Base-by-base conservation (phyloP, 2,797 vertebrate species). In the Acrossocheilus wenchowensis region DNA sequence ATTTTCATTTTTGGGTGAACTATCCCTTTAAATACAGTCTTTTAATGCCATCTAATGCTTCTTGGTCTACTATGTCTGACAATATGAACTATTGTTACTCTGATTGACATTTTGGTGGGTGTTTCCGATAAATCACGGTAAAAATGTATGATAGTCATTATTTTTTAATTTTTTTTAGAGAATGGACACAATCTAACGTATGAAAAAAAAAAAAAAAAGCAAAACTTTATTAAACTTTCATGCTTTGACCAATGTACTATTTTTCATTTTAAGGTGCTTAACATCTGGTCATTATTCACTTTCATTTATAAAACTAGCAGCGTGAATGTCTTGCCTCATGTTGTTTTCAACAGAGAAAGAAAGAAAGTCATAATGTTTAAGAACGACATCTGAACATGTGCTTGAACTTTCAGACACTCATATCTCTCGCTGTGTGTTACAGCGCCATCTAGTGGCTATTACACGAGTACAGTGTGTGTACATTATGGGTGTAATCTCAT, bases 401-500 rank as follows among this genome's bases (percentile, higher is more conserved):
- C 48, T 39, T 43, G 34, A 82, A 19, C 10, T 9, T n/a, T 57
- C 21, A n/a, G 14, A 7, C 4, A 5, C 23, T 21, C 21, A 34
- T 21, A 5, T 71, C 14, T 30, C 19, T 23, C 45, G 1, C 34
- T 5, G 43, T 36, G 60, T 69, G 68, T 60, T 26, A 69, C 10
- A 68, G 19, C 66, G 82, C 19, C 87, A 50, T 68, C 89, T 45
- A 71, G 81, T 36, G 87, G 66, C 1, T 10, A 0, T 30, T 34
- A n/a, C 2, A 64, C 43, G 23, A 52, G 9, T 52, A 6, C 34
- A 41, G 1, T 4, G 15, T 3, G 26, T 9, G 30, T 23, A 8
- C 9, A 64, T 39, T 36, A 15, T 8, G 17, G 12, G 26, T 21
- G 43, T 74, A 74, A 86, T 81, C 78, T 86, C 26, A 62, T 85